Percentiles rank a stretch among this genome's conserved stretches.
These are phyloP conservation scores for Enteromius argenteus DNA, from an alignment of 2,797 vertebrate genomes.

Conservation along the genomic window DNA sequence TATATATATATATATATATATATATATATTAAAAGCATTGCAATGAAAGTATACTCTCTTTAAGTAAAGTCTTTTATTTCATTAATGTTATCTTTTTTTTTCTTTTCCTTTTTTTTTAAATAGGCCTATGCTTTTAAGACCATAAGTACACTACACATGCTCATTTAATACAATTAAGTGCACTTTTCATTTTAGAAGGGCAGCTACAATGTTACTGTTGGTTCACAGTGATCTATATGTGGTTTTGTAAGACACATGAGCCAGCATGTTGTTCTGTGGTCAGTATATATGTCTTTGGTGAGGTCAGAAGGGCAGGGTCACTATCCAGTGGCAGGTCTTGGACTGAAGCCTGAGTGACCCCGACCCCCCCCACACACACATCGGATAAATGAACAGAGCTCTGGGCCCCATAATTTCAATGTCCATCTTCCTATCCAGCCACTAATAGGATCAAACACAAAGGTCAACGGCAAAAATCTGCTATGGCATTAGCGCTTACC, in stretches of 20 bases:
- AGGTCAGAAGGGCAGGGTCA: constrained; percentile 20
- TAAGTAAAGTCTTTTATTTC: neutral
- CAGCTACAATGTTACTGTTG: neutral
- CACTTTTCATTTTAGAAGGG: neutral
- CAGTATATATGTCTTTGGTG: neutral
- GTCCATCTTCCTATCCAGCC: constrained; percentile 74
- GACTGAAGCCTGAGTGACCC: constrained; percentile 14
- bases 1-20: too few species aligned
- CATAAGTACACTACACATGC: too few species aligned
- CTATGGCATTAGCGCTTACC: constrained; percentile 59
- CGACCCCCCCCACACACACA: neutral
- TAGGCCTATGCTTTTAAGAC: neutral
- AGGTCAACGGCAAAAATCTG: constrained; percentile 67
- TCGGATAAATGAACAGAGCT: constrained; percentile 37
- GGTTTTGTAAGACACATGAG: neutral
- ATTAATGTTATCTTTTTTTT: neutral
- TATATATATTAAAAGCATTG: too few species aligned
- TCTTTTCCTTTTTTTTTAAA: neutral
- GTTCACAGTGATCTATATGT: neutral
- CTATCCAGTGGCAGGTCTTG: constrained; percentile 31
- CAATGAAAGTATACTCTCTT: too few species aligned
- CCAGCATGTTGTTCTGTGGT: neutral
- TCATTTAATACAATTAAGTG: neutral
- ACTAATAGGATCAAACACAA: constrained; percentile 80
- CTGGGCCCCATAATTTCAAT: constrained; percentile 71